Evolutionary conservation across 2,797 vertebrate genomes (phyloP), one percentile per base, ranked within the genome.

Genomic region (Labeo calbasu): DNA sequence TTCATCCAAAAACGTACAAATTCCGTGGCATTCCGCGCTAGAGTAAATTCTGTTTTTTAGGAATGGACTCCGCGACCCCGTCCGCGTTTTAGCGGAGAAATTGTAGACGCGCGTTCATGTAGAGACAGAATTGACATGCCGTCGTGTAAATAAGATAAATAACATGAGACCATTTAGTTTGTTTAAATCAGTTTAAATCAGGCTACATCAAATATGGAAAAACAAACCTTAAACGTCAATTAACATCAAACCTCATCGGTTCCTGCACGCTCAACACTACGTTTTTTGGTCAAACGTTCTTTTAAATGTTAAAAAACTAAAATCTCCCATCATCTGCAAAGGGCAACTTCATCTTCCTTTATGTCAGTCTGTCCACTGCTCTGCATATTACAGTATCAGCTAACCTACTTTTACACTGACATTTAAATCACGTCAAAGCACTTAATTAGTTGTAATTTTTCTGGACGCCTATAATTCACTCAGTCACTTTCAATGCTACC

Each of bases 341-440:
- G 61, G 50, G 28, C 55, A 71, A 21, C 8, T 43, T 12, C 23
- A 63, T 77, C 40, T 63, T 63, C 28, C 48, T 51, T 63, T 21
- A 53, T 72, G n/a, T 40, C 12, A 55, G 48, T 10, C 21, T 23
- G 32, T 77, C 23, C 40, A 65, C 19, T 83, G 21, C 69, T 17
- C 46, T 46, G n/a, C 25, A 78, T 46, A 55, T 83, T 63, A 82
- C 23, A 76, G 32, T 81, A 59, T 79, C 69, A 25, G 76, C 63
- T 36, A 84, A 88, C 48, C 84, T 84, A 78, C 85, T 77, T 88
- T 79, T 83, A 81, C 76, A 21, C 82, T 79, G 80, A 82, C 82
- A 84, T 84, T 86, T 84, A 81, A 76, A 84, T 85, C 79, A 65
- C 36, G 43, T 68, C 40, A 70, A 81, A 77, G 28, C 32, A 53